Evolutionary conservation across 2,113 vertebrate species (phyloP), one percentile per base, ranked within the genome.

Genomic region (Gobius niger): DNA sequence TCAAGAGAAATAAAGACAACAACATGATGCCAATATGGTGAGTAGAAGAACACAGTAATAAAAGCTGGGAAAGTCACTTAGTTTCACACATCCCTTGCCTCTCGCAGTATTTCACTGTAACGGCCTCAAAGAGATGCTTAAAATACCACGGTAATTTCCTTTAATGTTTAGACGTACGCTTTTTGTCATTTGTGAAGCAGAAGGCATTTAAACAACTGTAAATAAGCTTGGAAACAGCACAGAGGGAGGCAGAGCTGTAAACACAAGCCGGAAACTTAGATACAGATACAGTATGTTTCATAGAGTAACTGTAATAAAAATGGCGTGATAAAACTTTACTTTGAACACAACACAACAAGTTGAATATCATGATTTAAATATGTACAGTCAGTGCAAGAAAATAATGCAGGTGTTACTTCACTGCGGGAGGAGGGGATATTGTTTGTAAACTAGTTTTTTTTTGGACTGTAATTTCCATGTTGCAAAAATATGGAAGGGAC

Each of bases 131-230:
- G 61, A 65, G 50, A 73, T 53, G 69, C 67, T 70, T 75, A 52
- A 54, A 84, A 83, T 63, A 72, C 82, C 79, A 7, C 82, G 80
- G 80, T 24, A 73, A 81, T 87, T 52, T 65, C 47, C 69, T 63
- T 9, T 70, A 73, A 72, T 76, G 72, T 87, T 84, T 81, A 85
- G 83, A 83, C 71, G 65, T 70, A 41, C 42, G 19, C 34, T 76
- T 42, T 14, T 64, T 81, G 68, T 85, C 65, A 70, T 80, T 82
- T 76, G 67, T 63, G 67, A 73, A 75, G 65, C 10, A 53, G 13
- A 12, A 51, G 62, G 70, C 44, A 56, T 74, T 87, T 82, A 60
- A 66, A 78, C 65, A 52, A 69, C 75, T 24, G 44, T 87, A 89
- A 90, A 87, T 84, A 83, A 84, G 77, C 82, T 16, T 19, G 3